A percentile compares a stretch with the other conserved stretches of the same genome.
Evolutionary conservation across 2,113 vertebrate genomes (phyloP).

Genomic region (Dicrurus megarhynchus): DNA sequence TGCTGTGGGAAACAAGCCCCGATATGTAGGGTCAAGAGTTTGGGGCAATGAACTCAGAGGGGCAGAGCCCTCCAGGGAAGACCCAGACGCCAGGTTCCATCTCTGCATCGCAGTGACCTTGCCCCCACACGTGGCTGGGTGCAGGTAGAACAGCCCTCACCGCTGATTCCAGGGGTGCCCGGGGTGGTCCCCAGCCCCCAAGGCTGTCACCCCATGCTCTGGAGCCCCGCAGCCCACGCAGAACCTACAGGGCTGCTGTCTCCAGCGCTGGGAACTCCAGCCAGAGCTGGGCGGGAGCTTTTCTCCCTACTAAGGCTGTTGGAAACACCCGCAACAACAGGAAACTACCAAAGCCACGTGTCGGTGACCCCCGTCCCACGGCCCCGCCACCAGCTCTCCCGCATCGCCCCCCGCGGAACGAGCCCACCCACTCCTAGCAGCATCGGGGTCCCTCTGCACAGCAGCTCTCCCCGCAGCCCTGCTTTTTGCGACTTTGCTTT

Average conservation of each 20-base stretch:
- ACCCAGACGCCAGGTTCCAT: not conserved
- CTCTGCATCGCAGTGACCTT: not conserved
- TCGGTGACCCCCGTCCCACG: not conserved
- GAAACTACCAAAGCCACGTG: not conserved
- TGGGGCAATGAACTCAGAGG: not conserved
- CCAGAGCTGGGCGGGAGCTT: not conserved
- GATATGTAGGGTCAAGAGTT: accelerated
- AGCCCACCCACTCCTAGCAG: not conserved
- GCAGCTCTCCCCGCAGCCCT: not conserved
- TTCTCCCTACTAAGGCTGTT: accelerated
- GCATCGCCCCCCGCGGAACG: accelerated
- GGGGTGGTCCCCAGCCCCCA: too few species aligned
- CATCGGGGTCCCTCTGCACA: not conserved
- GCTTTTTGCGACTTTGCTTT: accelerated
- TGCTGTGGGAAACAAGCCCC: accelerated
- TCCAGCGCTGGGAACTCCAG: not conserved
- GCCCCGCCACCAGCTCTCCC: not conserved
- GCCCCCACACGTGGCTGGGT: accelerated
- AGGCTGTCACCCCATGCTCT: not conserved
- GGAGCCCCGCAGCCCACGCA: not conserved
- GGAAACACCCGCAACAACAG: not conserved
- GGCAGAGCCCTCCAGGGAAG: not conserved
- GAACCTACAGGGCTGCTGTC: not conserved
- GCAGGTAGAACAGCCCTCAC: not conserved
- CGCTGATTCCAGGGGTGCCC: accelerated